Evolutionary conservation across 2,888 invertebrate genomes (phyloP).

Genomic region (Aspidiotus rigidus): DNA sequence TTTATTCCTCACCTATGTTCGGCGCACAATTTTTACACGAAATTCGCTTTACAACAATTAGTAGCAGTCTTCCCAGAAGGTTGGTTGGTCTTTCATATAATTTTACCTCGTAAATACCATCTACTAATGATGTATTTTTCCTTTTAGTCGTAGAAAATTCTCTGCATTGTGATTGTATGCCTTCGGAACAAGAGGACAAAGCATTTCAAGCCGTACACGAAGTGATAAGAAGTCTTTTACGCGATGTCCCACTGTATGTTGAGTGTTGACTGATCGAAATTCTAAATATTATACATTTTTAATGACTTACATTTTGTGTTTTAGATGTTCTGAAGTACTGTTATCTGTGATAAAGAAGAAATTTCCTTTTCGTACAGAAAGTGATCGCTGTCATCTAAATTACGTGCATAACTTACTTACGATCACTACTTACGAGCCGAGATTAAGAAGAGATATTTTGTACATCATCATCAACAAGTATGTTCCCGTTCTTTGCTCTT

Average conservation of each 20-base stretch:
- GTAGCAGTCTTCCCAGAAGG: conserved; percentile 54
- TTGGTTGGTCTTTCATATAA: conserved; percentile 39
- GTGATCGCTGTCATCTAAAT: conserved; percentile 58
- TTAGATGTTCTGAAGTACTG: conserved; percentile 62
- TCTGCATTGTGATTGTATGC: conserved; percentile 54
- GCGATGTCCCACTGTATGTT: conserved; percentile 53
- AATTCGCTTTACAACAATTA: conserved; percentile 52
- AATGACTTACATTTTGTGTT: conserved; percentile 37
- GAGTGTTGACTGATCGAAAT: neutral
- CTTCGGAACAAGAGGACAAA: conserved; percentile 48
- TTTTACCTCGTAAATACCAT: neutral
- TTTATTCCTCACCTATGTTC: conserved; percentile 59
- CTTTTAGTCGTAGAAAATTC: conserved; percentile 45
- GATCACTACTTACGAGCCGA: conserved; percentile 64
- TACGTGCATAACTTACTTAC: conserved; percentile 70
- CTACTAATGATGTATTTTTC: conserved; percentile 35
- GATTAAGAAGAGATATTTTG: conserved; percentile 59
- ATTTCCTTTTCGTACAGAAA: conserved; percentile 69
- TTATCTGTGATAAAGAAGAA: conserved; percentile 53
- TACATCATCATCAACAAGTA: conserved; percentile 68
- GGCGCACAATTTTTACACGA: conserved; percentile 57
- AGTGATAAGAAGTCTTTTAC: conserved; percentile 46
- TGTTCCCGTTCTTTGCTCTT: conserved; percentile 39
- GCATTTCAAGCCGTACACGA: conserved; percentile 58
- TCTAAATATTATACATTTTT: conserved; percentile 20